Evolutionary conservation across 2,888 invertebrate genomes (phyloP), one percentile per base, ranked within the genome.

Genomic region (Adelphocoris suturalis): DNA sequence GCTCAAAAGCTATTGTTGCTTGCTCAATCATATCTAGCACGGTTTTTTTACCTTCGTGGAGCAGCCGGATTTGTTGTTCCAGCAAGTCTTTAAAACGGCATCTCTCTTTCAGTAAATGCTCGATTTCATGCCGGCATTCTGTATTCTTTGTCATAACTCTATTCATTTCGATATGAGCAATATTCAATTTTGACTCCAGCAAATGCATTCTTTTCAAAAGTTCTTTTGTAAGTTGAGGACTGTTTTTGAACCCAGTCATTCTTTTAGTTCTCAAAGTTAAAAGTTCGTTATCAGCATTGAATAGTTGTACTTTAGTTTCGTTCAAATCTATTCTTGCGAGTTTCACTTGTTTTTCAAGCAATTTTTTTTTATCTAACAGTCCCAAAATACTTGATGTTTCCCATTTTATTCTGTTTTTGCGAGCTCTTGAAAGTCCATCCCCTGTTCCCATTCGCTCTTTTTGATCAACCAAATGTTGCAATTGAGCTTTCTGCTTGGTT

Each of bases 11-110:
- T 68, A 96, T 94, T 28, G 97, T 98, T 0, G 98, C 97, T 92
- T 97, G 97, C 92, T 98, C 98, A 90, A 98, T 97, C 90, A 98
- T 94, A 92, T 97, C 97, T 92, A 97, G 95, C 93, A 98, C 97
- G 92, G 96, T 95, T 90, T 96, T 96, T 92, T 98, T 97, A 0
- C 97, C 97, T 61, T 95, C 95, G 92, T 96, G 96, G 85, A 98
- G 94, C 89, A 90, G 68, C 11, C 89, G 90, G 4, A 91, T 84
- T 92, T 97, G 95, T 92, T 96, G 96, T 92, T 96, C 96, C 96
- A 97, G 97, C 91, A 97, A 94, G 7, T 95, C 94, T 93, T 98
- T 98, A 93, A 98, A 98, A 92, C 96, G 96, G 37, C 96, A 95
- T 48, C 98, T 95, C 93, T 98, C 98, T 91, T 96, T 96, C 0